These are phyloP conservation scores for Platyrinchus mystaceus DNA, from an alignment of 2,797 vertebrate species.

Conservation along the genomic window DNA sequence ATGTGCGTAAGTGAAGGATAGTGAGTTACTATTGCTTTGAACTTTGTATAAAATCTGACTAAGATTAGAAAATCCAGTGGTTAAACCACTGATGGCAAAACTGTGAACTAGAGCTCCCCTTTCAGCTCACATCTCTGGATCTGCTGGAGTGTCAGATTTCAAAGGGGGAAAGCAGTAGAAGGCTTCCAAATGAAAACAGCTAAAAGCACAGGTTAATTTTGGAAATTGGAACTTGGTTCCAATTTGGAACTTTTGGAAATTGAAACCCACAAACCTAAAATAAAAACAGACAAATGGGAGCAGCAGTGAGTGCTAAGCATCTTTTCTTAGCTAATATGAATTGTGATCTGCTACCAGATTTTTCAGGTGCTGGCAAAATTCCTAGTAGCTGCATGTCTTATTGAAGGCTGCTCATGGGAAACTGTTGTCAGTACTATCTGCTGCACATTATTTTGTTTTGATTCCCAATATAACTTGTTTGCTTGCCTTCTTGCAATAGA, in stretches of 20 bases:
- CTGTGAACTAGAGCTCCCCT: background rate
- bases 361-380: background rate
- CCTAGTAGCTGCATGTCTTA: background rate
- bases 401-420: background rate
- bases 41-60: background rate
- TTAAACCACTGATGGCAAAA: background rate
- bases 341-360: background rate
- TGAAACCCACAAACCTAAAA: background rate
- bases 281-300: background rate
- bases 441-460: background rate
- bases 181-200: background rate
- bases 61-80: background rate
- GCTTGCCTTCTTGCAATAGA: background rate
- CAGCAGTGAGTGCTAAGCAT: background rate
- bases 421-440: background rate
- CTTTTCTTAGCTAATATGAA: background rate
- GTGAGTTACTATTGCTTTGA: background rate
- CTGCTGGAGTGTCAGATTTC: background rate
- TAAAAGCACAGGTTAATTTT: background rate
- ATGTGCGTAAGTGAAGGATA: background rate
- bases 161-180: background rate
- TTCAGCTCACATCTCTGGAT: background rate
- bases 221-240: background rate
- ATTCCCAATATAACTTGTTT: background rate
- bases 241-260: conserved; percentile 5